Evolutionary conservation across 2,113 vertebrate genomes (phyloP).

Genomic region (Rhodinocichla rosea): DNA sequence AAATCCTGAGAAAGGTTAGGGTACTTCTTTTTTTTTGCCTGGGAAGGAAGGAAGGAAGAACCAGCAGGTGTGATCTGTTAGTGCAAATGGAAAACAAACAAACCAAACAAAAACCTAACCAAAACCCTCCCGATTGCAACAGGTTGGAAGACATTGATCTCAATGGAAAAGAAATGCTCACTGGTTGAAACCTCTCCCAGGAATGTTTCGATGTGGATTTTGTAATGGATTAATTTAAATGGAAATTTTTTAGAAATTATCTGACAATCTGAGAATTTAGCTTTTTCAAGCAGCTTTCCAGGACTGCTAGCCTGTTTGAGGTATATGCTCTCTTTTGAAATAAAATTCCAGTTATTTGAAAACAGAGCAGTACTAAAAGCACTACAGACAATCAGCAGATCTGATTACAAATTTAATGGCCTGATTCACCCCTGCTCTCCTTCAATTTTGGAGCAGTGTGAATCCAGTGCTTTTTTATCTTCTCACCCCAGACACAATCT

Average conservation of each 20-base stretch:
- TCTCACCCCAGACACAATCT: constrained; percentile 4
- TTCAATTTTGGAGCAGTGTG: constrained; percentile 35
- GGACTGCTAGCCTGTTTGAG: background rate
- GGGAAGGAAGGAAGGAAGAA: background rate
- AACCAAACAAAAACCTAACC: background rate
- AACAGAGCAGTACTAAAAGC: background rate
- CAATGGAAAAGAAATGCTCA: background rate
- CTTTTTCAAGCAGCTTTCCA: background rate
- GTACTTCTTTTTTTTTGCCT: background rate
- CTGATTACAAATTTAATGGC: background rate
- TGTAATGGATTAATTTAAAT: background rate
- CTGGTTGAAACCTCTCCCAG: background rate
- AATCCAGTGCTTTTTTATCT: constrained; percentile 19
- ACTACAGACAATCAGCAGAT: background rate
- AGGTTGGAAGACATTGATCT: background rate
- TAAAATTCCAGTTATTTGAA: background rate
- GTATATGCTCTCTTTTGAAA: background rate
- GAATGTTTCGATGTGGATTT: background rate
- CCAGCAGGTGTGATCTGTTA: background rate
- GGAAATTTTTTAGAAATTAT: background rate
- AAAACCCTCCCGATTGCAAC: background rate
- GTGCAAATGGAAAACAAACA: background rate
- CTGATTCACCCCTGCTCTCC: constrained; percentile 1
- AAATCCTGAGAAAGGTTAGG: background rate
- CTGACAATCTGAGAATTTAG: background rate